Percentiles rank a stretch among this genome's conserved stretches.
Conservation (phyloP, 2,113 vertebrate species). For the Pelvicachromis taeniatus region DNA sequence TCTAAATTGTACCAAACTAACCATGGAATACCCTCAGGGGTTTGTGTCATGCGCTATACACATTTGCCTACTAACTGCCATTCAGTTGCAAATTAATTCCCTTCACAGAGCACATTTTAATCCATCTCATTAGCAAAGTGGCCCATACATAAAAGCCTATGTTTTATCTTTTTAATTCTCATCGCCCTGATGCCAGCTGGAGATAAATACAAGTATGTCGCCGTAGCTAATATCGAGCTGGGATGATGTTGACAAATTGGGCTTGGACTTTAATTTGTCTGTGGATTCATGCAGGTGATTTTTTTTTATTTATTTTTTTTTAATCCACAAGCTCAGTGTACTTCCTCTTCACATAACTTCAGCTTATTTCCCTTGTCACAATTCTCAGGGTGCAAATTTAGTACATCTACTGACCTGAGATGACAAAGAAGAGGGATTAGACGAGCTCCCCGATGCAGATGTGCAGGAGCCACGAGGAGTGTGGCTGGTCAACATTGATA, state of each 20-base stretch:
- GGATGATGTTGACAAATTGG: constrained; percentile 19
- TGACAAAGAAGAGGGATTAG: constrained; percentile 65
- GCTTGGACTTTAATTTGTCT: background rate
- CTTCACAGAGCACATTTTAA: constrained; percentile 67
- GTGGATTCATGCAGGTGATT: background rate
- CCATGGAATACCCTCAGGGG: constrained; percentile 59
- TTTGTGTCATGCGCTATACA: constrained; percentile 62
- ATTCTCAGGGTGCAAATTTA: constrained; percentile 59
- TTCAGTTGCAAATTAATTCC: constrained; percentile 74
- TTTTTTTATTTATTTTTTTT: background rate
- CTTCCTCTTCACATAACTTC: constrained; percentile 51
- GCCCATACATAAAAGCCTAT: constrained; percentile 50
- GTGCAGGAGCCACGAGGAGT: constrained; percentile 45
- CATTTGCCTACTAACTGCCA: constrained; percentile 65
- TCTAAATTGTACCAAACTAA: constrained; percentile 74
- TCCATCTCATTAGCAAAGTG: constrained; percentile 72
- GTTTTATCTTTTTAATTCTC: constrained; percentile 67
- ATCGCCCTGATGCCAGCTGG: constrained; percentile 30
- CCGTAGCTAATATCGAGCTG: background rate
- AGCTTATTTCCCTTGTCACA: constrained; percentile 55
- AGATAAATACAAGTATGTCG: constrained; percentile 58
- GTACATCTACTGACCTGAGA: constrained; percentile 60
- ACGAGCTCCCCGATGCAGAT: constrained; percentile 35
- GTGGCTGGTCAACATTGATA: constrained; percentile 71
- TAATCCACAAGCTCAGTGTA: background rate